These are phyloP conservation scores for Toxotes jaculatrix DNA, from an alignment of 2,113 vertebrate genomes.

Conservation along the genomic window DNA sequence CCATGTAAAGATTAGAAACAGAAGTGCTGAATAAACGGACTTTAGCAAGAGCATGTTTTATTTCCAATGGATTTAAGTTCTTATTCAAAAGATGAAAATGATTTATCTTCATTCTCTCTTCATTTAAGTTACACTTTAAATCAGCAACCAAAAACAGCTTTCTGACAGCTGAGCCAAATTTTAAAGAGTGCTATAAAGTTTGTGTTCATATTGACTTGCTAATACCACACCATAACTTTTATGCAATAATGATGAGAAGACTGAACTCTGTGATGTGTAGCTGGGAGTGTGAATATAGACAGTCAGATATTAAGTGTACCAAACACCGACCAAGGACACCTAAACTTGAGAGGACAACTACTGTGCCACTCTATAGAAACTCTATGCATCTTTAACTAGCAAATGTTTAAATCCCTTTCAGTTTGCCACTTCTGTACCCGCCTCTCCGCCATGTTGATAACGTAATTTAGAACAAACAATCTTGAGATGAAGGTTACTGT, in stretches of 20 bases:
- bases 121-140: neutral
- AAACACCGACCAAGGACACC: conserved; percentile 68
- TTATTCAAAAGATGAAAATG: neutral
- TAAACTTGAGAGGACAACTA: conserved; percentile 54
- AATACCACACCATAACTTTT: conserved; percentile 80
- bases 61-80: too few relatives aligned
- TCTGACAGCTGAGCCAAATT: neutral
- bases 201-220: conserved; percentile 77
- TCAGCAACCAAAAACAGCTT: neutral
- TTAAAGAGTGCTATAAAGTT: conserved; percentile 40
- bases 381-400: conserved; percentile 77
- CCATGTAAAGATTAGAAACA: neutral
- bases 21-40: neutral
- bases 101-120: neutral
- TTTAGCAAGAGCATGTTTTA: neutral
- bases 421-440: conserved; percentile 33
- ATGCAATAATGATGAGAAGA: conserved; percentile 83
- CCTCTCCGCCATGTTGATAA: conserved; percentile 44
- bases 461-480: conserved; percentile 69
- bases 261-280: conserved; percentile 34
- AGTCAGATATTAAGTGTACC: conserved; percentile 39
- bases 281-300: conserved; percentile 24
- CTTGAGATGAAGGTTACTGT: conserved; percentile 69
- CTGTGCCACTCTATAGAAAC: conserved; percentile 42
- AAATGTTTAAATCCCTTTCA: conserved; percentile 73